Evolutionary conservation across 23 tunicate genomes (phyloP), one percentile per base, ranked within the genome.

Genomic region (Halocynthia aurantium): DNA sequence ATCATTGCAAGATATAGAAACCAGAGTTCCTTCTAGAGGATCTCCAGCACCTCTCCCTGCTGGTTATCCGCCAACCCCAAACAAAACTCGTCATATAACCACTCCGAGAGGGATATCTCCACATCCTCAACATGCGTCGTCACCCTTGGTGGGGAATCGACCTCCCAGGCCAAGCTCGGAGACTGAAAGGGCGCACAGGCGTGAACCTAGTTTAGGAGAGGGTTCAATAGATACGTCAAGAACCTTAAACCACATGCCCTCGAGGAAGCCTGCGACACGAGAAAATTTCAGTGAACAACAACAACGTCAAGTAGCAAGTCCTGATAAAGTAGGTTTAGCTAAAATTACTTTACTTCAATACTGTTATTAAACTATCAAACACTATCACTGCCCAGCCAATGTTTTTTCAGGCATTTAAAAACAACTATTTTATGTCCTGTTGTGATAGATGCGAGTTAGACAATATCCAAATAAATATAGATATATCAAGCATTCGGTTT

Each of bases 101-200:
- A 64, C 60, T 8, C 6, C 78, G 21, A 62, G 78, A 8, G 75
- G 75, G 17, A n/a, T 50, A 54, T 70, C 75, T 10, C 75, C 75
- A 18, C 70, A 65, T 65, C 70, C 70, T 2, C 75, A 50, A 70
- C 64, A 22, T 2, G 55, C 78, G 8, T 21, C 78, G n/a, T 56
- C 78, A 12, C 57, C 76, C 17, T 53, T 54, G 12, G 18, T 64
- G 10, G 78, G 78, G 0, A 53, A 6, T 6, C 20, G 78, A 50
- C 78, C 78, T 15, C 78, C 78, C 8, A 62, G 78, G 17, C 78
- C 78, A 22, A 74, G 21, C 40, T 74, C 78, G 5, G 78, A 54
- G 31, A 49, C 78, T 7, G 78, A 74, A 54, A 74, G 62, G 21
- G 55, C 56, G 10, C 78, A 74, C 57, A 62, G 78, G 0, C 62